Evolutionary conservation across 2,797 vertebrate genomes (phyloP).

Genomic region (Myiotriccus ornatus): DNA sequence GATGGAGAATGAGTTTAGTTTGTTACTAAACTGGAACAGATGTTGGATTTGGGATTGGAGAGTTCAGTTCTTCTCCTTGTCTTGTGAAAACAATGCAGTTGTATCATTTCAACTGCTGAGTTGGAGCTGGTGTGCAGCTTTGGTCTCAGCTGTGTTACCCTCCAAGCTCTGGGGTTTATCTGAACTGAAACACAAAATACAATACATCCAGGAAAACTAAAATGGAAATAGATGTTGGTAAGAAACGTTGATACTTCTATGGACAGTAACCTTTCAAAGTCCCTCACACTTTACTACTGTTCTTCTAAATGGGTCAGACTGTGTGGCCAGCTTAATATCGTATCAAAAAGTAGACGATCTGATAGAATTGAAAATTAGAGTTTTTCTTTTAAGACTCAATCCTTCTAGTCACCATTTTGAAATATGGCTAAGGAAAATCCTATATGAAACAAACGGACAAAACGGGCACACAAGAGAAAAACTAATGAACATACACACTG

Average conservation of each 20-base stretch:
- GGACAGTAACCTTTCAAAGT: background rate
- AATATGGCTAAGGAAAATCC: background rate
- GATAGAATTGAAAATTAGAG: background rate
- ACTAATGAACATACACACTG: background rate
- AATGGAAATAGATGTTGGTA: background rate
- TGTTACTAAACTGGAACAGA: slow-evolving; percentile 56
- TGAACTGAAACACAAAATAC: background rate
- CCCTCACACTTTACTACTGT: background rate
- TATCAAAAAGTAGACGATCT: background rate
- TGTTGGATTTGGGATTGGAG: background rate
- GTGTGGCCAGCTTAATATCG: background rate
- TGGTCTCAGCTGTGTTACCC: background rate
- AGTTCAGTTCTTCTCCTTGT: background rate
- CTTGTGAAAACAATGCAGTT: background rate
- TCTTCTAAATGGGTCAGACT: background rate
- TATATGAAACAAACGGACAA: background rate
- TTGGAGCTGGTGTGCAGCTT: background rate
- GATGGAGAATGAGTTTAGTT: slow-evolving; percentile 23
- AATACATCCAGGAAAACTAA: background rate
- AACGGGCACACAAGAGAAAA: background rate
- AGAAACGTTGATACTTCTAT: background rate
- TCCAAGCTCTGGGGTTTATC: background rate
- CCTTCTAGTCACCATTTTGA: background rate
- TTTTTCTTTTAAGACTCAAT: background rate
- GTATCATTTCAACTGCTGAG: background rate